Conservation (phyloP, 2,113 vertebrate genomes). For the Turdus rufiventris region DNA sequence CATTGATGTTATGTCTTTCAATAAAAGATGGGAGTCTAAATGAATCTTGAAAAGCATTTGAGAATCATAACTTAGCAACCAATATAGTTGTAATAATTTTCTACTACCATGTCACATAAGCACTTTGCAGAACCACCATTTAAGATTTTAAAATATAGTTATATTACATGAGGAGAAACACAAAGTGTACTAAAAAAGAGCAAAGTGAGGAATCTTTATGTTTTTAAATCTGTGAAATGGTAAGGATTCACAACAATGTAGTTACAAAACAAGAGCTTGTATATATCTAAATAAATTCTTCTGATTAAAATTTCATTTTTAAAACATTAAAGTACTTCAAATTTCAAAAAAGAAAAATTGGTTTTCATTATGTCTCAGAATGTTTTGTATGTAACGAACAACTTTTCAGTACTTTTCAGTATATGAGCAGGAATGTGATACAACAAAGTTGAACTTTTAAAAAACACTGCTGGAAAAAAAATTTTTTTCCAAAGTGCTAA, state of each 20-base stretch:
- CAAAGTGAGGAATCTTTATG: background rate
- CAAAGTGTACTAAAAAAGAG: background rate
- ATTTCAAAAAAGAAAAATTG: accelerated
- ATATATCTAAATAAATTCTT: background rate
- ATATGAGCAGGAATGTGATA: background rate
- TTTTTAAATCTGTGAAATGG: background rate
- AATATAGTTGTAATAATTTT: background rate
- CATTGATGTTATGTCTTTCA: background rate
- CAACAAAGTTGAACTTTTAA: background rate
- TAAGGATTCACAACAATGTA: background rate
- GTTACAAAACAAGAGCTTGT: background rate
- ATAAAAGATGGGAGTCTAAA: background rate
- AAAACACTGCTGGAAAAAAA: background rate
- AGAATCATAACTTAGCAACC: background rate
- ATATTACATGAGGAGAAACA: background rate
- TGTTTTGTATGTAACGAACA: background rate
- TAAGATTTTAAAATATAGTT: background rate
- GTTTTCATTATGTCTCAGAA: background rate
- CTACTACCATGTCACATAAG: background rate
- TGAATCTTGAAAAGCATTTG: background rate
- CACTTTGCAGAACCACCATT: background rate
- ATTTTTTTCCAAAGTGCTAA: background rate
- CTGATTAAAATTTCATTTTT: background rate
- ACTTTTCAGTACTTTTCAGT: background rate
- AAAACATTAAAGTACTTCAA: background rate